Conservation (phyloP, 2,888 invertebrate species). For the Pseudoips prasinana region DNA sequence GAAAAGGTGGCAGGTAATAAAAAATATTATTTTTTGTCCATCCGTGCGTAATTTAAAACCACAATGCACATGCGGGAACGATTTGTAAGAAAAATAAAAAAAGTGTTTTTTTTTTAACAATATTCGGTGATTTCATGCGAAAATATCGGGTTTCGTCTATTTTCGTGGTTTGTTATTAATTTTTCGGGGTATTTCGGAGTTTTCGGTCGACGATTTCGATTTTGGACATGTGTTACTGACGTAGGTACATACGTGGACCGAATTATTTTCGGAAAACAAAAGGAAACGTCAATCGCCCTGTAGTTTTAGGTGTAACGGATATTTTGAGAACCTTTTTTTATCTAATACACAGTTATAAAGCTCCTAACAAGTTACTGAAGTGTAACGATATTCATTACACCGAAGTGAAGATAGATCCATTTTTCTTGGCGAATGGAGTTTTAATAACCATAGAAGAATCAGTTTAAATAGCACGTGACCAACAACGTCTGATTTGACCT, state of each 20-base stretch:
- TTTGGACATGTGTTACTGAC: slow-evolving; percentile 69
- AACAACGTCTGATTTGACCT: too few relatives aligned
- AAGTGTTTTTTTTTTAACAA: slow-evolving; percentile 56
- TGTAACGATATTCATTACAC: too few relatives aligned
- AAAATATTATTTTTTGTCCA: slow-evolving; percentile 45
- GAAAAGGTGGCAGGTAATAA: slow-evolving; percentile 54
- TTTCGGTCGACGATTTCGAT: slow-evolving; percentile 57
- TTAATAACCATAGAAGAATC: too few relatives aligned
- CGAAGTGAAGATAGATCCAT: too few relatives aligned
- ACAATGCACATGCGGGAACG: slow-evolving; percentile 60
- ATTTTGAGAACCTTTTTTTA: slow-evolving; percentile 29
- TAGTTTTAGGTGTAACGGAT: slow-evolving; percentile 30
- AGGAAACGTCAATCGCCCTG: slow-evolving; percentile 52
- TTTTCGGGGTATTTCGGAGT: slow-evolving; percentile 38
- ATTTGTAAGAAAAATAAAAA: slow-evolving; percentile 65
- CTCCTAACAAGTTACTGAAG: slow-evolving; percentile 5
- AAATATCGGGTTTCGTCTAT: slow-evolving; percentile 72
- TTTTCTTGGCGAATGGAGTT: too few relatives aligned
- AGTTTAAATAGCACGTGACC: too few relatives aligned
- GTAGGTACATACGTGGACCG: slow-evolving; percentile 37
- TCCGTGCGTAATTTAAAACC: slow-evolving; percentile 64
- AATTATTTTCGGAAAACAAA: slow-evolving; percentile 45
- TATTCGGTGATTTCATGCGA: slow-evolving; percentile 70
- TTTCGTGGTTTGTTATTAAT: slow-evolving; percentile 28
- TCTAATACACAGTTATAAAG: slow-evolving; percentile 9